Percentiles rank a stretch among this genome's conserved stretches.
Evolutionary conservation across 2,113 vertebrate species (phyloP).

Genomic region (Anolis sagrei): DNA sequence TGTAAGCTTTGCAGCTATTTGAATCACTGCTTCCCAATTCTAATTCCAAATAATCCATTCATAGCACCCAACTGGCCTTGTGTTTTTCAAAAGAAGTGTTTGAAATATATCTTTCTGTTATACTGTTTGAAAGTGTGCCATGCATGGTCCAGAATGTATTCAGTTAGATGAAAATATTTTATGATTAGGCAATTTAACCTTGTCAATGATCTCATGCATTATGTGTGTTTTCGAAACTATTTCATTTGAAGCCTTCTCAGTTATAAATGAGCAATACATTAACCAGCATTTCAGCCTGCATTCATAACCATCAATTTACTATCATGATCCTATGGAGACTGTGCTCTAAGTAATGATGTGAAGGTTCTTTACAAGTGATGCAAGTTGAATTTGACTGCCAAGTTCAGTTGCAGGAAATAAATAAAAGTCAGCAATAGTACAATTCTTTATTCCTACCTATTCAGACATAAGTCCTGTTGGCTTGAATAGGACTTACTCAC

Average conservation of each 20-base stretch:
- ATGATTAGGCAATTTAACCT: neutral
- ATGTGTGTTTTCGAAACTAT: neutral
- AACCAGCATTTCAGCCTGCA: neutral
- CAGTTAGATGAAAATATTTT: neutral
- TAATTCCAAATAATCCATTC: neutral
- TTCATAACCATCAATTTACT: neutral
- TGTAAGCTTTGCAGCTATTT: neutral
- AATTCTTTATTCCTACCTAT: neutral
- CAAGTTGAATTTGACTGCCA: neutral
- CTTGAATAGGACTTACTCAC: no score
- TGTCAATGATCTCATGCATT: neutral
- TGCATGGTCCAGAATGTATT: neutral
- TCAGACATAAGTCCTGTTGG: neutral
- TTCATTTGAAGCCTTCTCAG: neutral
- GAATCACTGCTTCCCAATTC: neutral
- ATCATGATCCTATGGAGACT: neutral
- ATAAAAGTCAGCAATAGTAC: neutral
- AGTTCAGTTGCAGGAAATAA: neutral
- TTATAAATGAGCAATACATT: neutral
- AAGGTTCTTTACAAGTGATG: neutral
- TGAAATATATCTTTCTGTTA: neutral
- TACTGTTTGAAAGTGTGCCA: neutral
- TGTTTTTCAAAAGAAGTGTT: neutral
- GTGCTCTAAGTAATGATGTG: neutral
- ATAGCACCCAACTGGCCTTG: neutral